A percentile compares a stretch with the other conserved stretches of the same genome.
Evolutionary conservation across 2,113 vertebrate genomes (phyloP).

Genomic region (Microcebus murinus): DNA sequence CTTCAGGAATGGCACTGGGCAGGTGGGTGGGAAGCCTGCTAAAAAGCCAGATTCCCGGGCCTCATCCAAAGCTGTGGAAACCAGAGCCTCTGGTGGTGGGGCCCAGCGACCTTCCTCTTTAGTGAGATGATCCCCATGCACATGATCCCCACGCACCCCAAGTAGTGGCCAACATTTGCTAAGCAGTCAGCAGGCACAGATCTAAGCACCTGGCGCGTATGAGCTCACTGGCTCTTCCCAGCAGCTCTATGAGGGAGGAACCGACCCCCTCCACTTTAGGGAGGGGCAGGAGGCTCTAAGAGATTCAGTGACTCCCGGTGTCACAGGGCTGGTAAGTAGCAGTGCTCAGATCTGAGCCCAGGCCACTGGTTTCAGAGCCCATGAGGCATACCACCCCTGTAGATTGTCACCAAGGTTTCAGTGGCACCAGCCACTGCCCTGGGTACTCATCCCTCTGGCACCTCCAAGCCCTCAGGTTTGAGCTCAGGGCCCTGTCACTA

Average conservation of each 20-base stretch:
- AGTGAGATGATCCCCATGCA: not conserved
- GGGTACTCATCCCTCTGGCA: not conserved
- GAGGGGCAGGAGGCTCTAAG: not conserved
- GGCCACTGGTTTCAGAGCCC: not conserved
- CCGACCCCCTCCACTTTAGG: not conserved
- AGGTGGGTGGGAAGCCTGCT: not conserved
- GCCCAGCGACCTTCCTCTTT: not conserved
- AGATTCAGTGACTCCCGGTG: not conserved
- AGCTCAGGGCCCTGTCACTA: not conserved
- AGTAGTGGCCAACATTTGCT: not conserved
- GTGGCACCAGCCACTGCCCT: not conserved
- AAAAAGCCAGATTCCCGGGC: not conserved
- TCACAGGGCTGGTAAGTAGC: not conserved
- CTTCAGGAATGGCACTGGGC: no score
- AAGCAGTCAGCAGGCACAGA: not conserved
- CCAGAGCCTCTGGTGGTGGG: not conserved
- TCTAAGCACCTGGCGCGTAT: not conserved
- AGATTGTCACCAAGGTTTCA: not conserved
- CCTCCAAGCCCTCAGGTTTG: not conserved
- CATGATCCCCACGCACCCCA: not conserved
- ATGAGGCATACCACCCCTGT: not conserved
- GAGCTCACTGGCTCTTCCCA: not conserved
- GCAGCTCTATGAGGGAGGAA: not conserved
- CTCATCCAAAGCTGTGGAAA: fast-evolving
- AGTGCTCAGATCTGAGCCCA: not conserved